phyloP scores from a whole-genome alignment of 2,888 invertebrate species.

The Cepaea hortensis region DNA sequence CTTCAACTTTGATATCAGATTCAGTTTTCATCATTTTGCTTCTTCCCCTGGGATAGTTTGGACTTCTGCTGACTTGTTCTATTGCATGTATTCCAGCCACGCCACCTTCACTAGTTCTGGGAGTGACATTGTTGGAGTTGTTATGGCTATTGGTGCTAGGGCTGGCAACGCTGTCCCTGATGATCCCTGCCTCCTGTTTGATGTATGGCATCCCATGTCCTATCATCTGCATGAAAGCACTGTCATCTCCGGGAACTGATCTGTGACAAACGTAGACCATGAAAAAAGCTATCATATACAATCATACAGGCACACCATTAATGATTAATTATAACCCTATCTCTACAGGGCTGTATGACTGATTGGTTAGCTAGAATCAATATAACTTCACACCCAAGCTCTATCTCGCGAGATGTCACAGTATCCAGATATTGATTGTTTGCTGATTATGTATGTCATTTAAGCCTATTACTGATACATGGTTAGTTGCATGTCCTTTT shows the following conservation, averaged over 20 bases:
- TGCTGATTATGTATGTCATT: too few species aligned
- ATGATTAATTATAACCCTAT: not conserved
- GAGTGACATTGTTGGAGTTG: not conserved
- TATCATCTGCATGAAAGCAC: conserved; percentile 45
- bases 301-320: not conserved
- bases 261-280: conserved; percentile 14
- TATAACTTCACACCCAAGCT: too few species aligned
- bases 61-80: not conserved
- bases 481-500: too few species aligned
- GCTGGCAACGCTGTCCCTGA: not conserved
- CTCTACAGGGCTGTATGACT: not conserved
- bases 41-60: conserved; percentile 3
- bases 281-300: not conserved
- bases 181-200: conserved; percentile 40
- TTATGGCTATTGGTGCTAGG: not conserved
- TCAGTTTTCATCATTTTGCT: conserved; percentile 2
- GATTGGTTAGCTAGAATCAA: too few species aligned
- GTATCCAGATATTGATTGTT: too few species aligned
- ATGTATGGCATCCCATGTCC: conserved; percentile 49
- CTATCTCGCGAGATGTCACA: too few species aligned
- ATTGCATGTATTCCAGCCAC: not conserved
- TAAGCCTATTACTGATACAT: too few species aligned
- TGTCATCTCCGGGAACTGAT: conserved; percentile 24
- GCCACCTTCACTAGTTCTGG: not conserved
- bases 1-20: conserved; percentile 1